Conservation (phyloP, 2,888 invertebrate genomes). For the Tetranychus piercei region DNA sequence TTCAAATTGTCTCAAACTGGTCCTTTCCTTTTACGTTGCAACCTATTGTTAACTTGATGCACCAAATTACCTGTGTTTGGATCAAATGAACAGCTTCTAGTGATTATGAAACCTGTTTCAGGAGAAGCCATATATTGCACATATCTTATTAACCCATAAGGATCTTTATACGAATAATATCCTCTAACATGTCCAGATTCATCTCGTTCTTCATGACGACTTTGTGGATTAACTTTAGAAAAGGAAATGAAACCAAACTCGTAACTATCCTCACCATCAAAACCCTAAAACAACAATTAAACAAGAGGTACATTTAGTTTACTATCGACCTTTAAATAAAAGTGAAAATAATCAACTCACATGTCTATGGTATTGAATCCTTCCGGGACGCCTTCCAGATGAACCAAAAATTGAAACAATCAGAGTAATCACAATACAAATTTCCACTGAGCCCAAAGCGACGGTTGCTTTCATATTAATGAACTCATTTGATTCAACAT, state of each 20-base stretch:
- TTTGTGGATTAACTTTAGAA: background rate
- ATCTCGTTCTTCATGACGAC: background rate
- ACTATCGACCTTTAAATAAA: background rate
- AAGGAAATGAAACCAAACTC: background rate
- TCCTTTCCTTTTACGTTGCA: background rate
- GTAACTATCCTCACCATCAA: background rate
- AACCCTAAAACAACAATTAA: background rate
- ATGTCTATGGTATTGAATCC: background rate
- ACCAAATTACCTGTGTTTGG: background rate
- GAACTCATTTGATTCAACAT: background rate
- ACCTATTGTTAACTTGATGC: background rate
- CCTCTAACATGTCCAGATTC: constrained; percentile 5
- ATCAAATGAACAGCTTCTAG: background rate
- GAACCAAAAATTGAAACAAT: background rate
- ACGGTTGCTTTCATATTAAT: background rate
- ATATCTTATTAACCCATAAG: background rate
- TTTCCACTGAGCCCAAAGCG: background rate
- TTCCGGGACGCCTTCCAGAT: background rate
- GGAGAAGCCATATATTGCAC: background rate
- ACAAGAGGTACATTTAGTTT: background rate
- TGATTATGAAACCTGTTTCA: background rate
- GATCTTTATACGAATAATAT: constrained; percentile 8
- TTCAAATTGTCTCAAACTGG: background rate
- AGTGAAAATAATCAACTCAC: background rate
- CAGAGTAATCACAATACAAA: background rate